Evolutionary conservation across 2,888 invertebrate genomes (phyloP), one percentile per base, ranked within the genome.

Genomic region (Stomorhina lunata): DNA sequence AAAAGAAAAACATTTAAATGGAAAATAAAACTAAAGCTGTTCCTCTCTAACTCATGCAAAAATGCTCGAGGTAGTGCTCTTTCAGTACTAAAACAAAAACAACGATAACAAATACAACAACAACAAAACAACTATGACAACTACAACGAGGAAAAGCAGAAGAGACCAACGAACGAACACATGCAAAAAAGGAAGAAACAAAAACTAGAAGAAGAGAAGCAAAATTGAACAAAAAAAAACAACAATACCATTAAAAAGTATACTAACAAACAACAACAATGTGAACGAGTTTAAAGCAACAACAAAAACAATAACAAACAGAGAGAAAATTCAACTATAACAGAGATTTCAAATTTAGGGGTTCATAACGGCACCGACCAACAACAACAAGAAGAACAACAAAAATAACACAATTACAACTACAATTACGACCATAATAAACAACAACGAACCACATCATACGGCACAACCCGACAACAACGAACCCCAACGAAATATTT

Each of bases 21-120:
- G 59, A 83, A 84, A 84, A 84, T 53, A 77, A 61, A 79, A 77
- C 83, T 76, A 45, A n/a, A 76, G 79, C 75, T 32, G 20, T 79
- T 48, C 34, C 82, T 40, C 29, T 82, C 77, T 63, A 66, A 45
- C 79, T 29, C 45, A 15, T 12, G 20, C 10, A 4, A 17, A 50
- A 12, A n/a, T 12, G 1, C 9, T 20, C 43, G 12, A 15, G 32
- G 55, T 69, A 78, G n/a, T n/a, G n/a, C 78, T 78, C 79, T 79
- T 82, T 82, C 66, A 45, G 75, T 75, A 37, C 66, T 25, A 61
- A 71, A 71, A 82, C 75, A 73, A 72, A 59, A 77, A 57, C 57
- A 48, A 68, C 22, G 7, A 63, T 32, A 69, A 76, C 50, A 81
- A 63, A 53, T 71, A 76, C 65, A 57, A 71, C 25, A 20, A 37